Base-by-base conservation (phyloP, 1,140 invertebrate genomes). In the Coboldia fuscipes region DNA sequence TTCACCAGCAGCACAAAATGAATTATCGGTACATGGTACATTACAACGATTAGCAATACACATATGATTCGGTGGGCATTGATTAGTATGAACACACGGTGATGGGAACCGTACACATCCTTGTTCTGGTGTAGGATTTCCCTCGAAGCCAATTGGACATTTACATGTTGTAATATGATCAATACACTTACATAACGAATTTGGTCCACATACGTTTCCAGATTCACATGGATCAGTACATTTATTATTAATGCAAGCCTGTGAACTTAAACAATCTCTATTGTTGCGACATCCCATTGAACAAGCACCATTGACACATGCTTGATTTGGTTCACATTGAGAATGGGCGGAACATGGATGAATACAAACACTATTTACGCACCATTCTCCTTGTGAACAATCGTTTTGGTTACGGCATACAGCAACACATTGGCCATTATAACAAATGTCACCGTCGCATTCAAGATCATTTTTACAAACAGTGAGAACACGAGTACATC, bases 41-140 rank as follows among this genome's bases (percentile, higher is more conserved):
- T 75, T 71, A 44, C 83, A 88, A 36, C 72, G 60, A 22, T 71
- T 70, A 10, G 65, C 68, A 16, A 76, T 66, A 48, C 83, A 88
- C 48, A 72, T 62, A 39, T 81, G 75, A 33, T 70, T 68, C 10
- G 55, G 55, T 2, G 76, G 70, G 50, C 83, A 88, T 31, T 76
- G 66, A 18, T 66, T 65, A 27, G 63, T 63, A 34, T 58, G 61
- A 39, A 58, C 48, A 46, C 83, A 88, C 7, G 58, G 45, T 23
- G 56, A 60, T 10, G 76, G 71, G 35, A 79, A 68, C 42, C 85
- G 57, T 9, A 85, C 71, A 47, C 85, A 92, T 3, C 83, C 83
- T 57, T 89, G 75, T 47, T 85, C 66, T 3, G 85, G 71, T n/a
- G 72, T 78, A n/a, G 82, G 83, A 43, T 77, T 81, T 4, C 78